Conservation (phyloP, 2,888 invertebrate genomes). For the Drosophila subsilvestris region DNA sequence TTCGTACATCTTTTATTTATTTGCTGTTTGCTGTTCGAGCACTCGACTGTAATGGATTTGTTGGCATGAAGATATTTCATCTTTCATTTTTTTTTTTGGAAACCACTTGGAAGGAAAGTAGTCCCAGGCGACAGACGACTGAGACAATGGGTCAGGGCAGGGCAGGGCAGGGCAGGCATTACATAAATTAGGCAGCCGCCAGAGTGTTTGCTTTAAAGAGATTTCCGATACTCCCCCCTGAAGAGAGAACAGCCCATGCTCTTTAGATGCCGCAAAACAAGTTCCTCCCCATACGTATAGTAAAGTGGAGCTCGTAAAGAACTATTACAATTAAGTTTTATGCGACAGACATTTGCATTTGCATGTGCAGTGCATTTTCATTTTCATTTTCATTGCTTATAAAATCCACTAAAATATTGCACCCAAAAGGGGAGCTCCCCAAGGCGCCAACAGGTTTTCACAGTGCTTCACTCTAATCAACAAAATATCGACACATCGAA, state of each 20-base stretch:
- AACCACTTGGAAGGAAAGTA: slow-evolving; percentile 57
- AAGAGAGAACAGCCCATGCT: neutral
- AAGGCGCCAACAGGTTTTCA: slow-evolving; percentile 62
- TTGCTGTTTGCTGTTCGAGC: slow-evolving; percentile 68
- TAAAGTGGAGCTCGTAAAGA: slow-evolving; percentile 72
- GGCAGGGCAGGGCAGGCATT: slow-evolving; percentile 22
- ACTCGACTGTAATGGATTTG: slow-evolving; percentile 80
- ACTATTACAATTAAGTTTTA: slow-evolving; percentile 80
- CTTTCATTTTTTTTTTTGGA: slow-evolving; percentile 27
- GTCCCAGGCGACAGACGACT: slow-evolving; percentile 5
- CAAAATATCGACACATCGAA: slow-evolving; percentile 10
- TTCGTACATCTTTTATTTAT: slow-evolving; percentile 71
- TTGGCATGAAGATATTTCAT: slow-evolving; percentile 80
- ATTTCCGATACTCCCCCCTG: slow-evolving; percentile 37
- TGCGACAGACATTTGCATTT: slow-evolving; percentile 78
- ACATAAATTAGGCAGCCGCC: slow-evolving; percentile 80
- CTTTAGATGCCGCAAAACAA: neutral
- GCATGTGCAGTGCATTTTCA: slow-evolving; percentile 9
- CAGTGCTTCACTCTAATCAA: slow-evolving; percentile 29
- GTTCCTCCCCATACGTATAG: neutral
- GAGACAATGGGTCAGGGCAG: slow-evolving; percentile 55
- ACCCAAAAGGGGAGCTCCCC: slow-evolving; percentile 32
- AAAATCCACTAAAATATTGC: slow-evolving; percentile 73
- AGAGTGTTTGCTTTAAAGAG: slow-evolving; percentile 52
- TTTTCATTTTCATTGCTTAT: slow-evolving; percentile 53